A percentile compares a stretch with the other conserved stretches of the same genome.
Evolutionary conservation across 2,113 vertebrate species (phyloP).

Genomic region (Scortum barcoo): DNA sequence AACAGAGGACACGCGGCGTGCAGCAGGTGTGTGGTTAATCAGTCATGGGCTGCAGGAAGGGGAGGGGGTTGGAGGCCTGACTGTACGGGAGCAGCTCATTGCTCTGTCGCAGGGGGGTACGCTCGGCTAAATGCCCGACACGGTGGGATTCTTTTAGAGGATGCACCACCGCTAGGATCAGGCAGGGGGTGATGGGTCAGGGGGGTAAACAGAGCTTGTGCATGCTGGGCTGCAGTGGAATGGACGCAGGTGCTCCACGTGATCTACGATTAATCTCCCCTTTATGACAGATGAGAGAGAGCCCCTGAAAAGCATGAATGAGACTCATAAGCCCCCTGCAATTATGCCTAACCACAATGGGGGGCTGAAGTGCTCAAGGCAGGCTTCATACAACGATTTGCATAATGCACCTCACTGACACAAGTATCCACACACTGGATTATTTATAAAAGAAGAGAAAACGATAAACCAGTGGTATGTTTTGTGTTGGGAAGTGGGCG

Average conservation of each 20-base stretch:
- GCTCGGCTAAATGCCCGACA: slow-evolving; percentile 25
- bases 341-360: slow-evolving; percentile 73
- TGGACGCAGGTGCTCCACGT: slow-evolving; percentile 81
- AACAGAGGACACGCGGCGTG: slow-evolving; percentile 77
- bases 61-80: slow-evolving; percentile 13
- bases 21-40: slow-evolving; percentile 85
- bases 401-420: slow-evolving; percentile 58
- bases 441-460: slow-evolving; percentile 38
- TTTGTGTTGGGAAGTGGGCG: slow-evolving; percentile 2
- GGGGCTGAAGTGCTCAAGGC: slow-evolving; percentile 58
- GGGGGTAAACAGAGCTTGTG: slow-evolving; percentile 65
- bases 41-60: slow-evolving; percentile 65
- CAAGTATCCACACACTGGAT: slow-evolving; percentile 38
- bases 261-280: slow-evolving; percentile 81
- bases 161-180: slow-evolving; percentile 63
- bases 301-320: slow-evolving; percentile 77
- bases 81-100: slow-evolving; percentile 55
- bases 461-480: slow-evolving; percentile 27
- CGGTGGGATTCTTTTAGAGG: slow-evolving; percentile 70
- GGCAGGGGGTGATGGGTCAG: slow-evolving; percentile 58
- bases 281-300: slow-evolving; percentile 76
- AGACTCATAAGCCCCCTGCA: slow-evolving; percentile 68
- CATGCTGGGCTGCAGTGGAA: slow-evolving; percentile 73
- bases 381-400: slow-evolving; percentile 62
- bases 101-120: slow-evolving; percentile 18